Conservation (phyloP, 2,797 vertebrate genomes). For the Arrhamphus sclerolepis region DNA sequence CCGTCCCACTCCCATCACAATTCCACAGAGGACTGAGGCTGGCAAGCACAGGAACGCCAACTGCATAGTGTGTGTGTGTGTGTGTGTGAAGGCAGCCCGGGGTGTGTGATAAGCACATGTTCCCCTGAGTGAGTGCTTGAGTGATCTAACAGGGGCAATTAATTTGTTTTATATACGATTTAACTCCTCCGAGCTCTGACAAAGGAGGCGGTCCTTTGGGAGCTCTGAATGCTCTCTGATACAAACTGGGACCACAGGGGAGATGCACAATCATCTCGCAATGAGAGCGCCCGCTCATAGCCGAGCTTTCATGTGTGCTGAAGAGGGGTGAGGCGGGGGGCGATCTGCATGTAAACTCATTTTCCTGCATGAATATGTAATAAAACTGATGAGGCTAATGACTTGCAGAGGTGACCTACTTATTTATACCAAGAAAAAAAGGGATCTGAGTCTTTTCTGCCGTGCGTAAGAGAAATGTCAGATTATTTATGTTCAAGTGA, state of each 20-base stretch:
- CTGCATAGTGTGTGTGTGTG: conserved; percentile 35
- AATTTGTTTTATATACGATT: conserved; percentile 83
- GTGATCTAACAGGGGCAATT: conserved; percentile 83
- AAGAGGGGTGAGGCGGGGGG: conserved; percentile 13
- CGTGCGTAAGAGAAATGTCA: conserved; percentile 41
- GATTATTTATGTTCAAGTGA: conserved; percentile 45
- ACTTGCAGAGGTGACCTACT: conserved; percentile 77
- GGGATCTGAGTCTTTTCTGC: conserved; percentile 54
- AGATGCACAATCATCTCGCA: conserved; percentile 62
- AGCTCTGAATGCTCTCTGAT: conserved; percentile 77
- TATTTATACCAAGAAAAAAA: conserved; percentile 48
- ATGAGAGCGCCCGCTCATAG: conserved; percentile 58
- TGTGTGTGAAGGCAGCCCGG: conserved; percentile 64
- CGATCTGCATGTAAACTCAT: conserved; percentile 60
- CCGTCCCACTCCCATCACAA: conserved; percentile 27
- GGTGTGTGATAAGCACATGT: conserved; percentile 78
- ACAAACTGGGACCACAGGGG: conserved; percentile 75
- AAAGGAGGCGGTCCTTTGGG: conserved; percentile 74
- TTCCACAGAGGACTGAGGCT: conserved; percentile 60
- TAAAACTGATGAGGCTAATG: conserved; percentile 66
- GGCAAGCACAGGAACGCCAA: conserved; percentile 74
- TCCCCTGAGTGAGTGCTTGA: conserved; percentile 79
- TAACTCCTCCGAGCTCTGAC: conserved; percentile 73
- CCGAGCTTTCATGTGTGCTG: conserved; percentile 64
- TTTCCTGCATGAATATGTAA: conserved; percentile 70